Percentiles rank a stretch among this genome's conserved stretches.
Evolutionary conservation across 2,113 vertebrate species (phyloP).

Genomic region (Ageneiosus marmoratus): DNA sequence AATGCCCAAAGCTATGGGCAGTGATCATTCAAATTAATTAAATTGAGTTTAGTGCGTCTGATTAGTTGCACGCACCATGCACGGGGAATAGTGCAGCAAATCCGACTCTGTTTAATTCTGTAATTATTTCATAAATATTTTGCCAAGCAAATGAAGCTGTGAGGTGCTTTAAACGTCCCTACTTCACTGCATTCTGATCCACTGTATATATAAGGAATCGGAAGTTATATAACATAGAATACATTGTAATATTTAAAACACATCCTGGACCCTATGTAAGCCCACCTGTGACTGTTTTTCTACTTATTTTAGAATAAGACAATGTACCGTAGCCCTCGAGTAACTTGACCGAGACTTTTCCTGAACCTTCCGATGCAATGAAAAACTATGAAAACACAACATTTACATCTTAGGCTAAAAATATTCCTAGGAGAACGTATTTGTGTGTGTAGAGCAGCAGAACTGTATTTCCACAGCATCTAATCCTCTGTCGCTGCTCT

Average conservation of each 20-base stretch:
- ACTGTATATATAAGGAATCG: neutral
- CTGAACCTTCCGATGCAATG: constrained; percentile 13
- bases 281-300: neutral
- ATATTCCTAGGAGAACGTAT: neutral
- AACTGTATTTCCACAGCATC: constrained; percentile 17
- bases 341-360: neutral
- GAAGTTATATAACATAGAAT: neutral
- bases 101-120: neutral
- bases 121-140: constrained; percentile 13
- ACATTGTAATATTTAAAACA: neutral
- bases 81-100: neutral
- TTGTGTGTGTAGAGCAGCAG: neutral
- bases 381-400: neutral
- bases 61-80: neutral
- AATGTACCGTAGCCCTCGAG: neutral
- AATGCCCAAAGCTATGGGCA: neutral
- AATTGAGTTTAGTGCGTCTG: neutral
- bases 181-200: neutral
- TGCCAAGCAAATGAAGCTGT: neutral
- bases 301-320: neutral
- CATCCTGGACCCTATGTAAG: neutral
- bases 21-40: neutral
- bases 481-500: constrained; percentile 33
- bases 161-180: neutral
- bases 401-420: constrained; percentile 21